Conservation (phyloP, 1,140 invertebrate genomes). For the Drusus annulatus region DNA sequence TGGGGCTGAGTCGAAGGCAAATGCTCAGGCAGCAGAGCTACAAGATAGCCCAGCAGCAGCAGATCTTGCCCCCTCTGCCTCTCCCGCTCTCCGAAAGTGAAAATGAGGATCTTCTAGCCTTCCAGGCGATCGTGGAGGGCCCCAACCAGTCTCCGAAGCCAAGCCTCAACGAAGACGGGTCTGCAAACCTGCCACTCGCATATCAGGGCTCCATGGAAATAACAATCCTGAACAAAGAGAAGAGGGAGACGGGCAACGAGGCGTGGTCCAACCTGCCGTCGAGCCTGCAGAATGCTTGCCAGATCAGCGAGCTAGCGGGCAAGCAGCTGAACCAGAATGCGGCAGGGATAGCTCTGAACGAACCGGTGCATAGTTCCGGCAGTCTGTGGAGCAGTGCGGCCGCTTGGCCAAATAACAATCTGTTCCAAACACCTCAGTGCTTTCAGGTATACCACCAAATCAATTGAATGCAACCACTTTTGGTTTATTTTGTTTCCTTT, state of each 20-base stretch:
- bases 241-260: constrained; percentile 70
- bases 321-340: constrained; percentile 61
- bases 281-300: constrained; percentile 74
- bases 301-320: constrained; percentile 72
- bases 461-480: constrained; percentile 62
- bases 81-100: constrained; percentile 72
- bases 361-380: constrained; percentile 60
- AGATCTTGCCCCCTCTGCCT: constrained; percentile 75
- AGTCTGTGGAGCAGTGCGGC: constrained; percentile 65
- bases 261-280: constrained; percentile 74
- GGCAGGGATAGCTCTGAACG: constrained; percentile 49
- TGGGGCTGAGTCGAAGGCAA: constrained; percentile 75
- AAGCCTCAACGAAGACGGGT: constrained; percentile 63
- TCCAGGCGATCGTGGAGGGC: constrained; percentile 73
- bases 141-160: constrained; percentile 65
- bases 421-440: constrained; percentile 70
- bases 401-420: constrained; percentile 63
- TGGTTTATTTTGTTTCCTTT: constrained; percentile 39
- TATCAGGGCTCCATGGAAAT: constrained; percentile 71
- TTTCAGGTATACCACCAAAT: constrained; percentile 73
- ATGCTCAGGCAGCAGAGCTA: constrained; percentile 86
- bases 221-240: constrained; percentile 69
- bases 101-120: constrained; percentile 74
- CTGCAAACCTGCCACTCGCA: constrained; percentile 64
- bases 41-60: constrained; percentile 84